Evolutionary conservation across 92 coral and sea anemone species (phyloP), one percentile per base, ranked within the genome.

Genomic region (Epizoanthus scotinus): DNA sequence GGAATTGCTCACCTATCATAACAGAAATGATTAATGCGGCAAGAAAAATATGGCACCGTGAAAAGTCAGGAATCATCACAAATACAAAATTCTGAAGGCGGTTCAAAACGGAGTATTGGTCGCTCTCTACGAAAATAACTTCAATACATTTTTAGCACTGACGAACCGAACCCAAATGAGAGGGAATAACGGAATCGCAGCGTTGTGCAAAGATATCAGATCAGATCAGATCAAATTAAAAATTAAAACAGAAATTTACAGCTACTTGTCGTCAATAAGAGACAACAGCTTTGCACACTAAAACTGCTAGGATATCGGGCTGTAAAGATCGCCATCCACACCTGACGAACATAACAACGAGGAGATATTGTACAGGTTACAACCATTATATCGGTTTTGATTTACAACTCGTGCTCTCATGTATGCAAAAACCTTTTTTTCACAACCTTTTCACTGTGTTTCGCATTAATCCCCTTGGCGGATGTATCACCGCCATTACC

Each of bases 161-260:
- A 9, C 2, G 0, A 47, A 13, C 1, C 14, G 52, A 47, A 13
- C 52, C 17, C 52, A 1, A 10, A 47, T n/a, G n/a, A n/a, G n/a
- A n/a, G 10, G 52, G 15, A 10, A 47, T 5, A 47, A 10, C 15
- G 52, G 25, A 73, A 55, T 73, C 53, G 36, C 13, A 73, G 65
- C 50, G 55, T 56, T 13, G 70, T 40, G 47, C 18, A 29, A 22
- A 47, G 52, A 47, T 47, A 47, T 47, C 52, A 64, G 70, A 64
- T 34, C 40, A 34, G 40, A 34, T 64, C 47, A 59, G 55, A 58
- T 68, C 81, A 75, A 59, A 75, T 75, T 75, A 75, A 75, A 75
- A 60, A 75, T 75, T 75, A 60, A 59, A 75, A 20, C 61, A 34
- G 63, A 59, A 54, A 53, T 75, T 75, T 75, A 20, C 56, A 75